Evolutionary conservation across 1,140 invertebrate species (phyloP), one percentile per base, ranked within the genome.

Genomic region (Drosophila mauritiana): DNA sequence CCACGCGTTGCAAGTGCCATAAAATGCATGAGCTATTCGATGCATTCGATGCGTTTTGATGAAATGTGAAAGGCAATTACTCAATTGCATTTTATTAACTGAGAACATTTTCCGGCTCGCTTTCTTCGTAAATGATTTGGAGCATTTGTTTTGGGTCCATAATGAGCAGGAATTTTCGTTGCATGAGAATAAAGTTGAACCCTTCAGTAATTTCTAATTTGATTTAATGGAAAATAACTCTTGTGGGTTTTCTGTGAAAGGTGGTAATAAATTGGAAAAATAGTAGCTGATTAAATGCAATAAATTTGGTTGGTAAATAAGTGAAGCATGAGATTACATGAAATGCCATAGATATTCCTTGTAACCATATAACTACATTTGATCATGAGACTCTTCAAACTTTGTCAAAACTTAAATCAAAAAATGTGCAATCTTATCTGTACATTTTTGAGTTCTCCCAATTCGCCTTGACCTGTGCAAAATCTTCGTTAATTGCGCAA

Each of bases 1-100:
- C 39, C n/a, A 22, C 36, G 57, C 55, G 76, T 61, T 61, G 81
- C 85, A 81, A 81, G 73, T 62, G 74, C 78, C 78, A 78, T 85
- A 81, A 85, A 85, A 82, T 86, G 57, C 67, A 54, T 78, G 82
- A 85, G 73, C 67, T 78, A 85, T 81, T 73, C 58, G 56, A 69
- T 55, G 58, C 45, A 85, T 81, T 73, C 58, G 56, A 69, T 55
- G 58, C 45, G 63, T 85, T 86, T 79, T 73, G 72, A 79, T 86
- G 70, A 78, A 86, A 83, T 79, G 74, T 82, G 75, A 85, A 82
- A 80, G 80, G 55, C 76, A 48, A 86, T 86, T 89, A 55, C 39
- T 86, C 83, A 86, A 89, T 86, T 62, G 55, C 52, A 89, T 76
- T 86, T 86, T 89, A 86, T 79, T 62, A 72, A 46, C 83, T 89